phyloP scores from a whole-genome alignment of 1,140 invertebrate species.

The Steinernema khuongi region DNA sequence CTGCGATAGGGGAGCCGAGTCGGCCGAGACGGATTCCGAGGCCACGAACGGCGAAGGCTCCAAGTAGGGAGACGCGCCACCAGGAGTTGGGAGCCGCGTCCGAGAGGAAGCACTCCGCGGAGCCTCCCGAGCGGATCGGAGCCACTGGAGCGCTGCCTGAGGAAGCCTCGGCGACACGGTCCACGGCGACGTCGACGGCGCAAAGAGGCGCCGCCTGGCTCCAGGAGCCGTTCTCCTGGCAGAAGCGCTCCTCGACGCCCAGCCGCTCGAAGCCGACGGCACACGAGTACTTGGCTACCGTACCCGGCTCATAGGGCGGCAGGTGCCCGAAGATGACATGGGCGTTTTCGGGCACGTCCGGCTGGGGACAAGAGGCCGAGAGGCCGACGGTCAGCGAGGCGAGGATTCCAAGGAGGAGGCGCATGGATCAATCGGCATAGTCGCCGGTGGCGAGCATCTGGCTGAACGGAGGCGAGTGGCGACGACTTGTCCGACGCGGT shows the following conservation, averaged over 20 bases:
- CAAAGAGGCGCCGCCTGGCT: slow-evolving; percentile 30
- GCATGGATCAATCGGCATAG: slow-evolving; percentile 1
- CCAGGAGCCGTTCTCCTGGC: slow-evolving; percentile 30
- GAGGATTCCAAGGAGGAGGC: slow-evolving; percentile 27
- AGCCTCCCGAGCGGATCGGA: not conserved
- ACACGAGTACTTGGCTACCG: slow-evolving; percentile 35
- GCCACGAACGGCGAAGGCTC: not conserved
- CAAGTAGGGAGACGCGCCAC: not conserved
- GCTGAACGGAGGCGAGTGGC: too few species aligned
- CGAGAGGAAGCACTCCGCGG: not conserved
- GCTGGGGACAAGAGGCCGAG: slow-evolving; percentile 24
- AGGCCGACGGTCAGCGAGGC: not conserved
- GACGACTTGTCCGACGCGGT: too few species aligned
- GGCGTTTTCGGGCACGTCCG: slow-evolving; percentile 35
- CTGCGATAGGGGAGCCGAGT: not conserved
- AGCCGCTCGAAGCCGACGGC: slow-evolving; percentile 36
- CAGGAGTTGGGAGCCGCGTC: not conserved
- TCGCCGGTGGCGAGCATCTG: too few species aligned
- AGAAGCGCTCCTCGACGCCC: slow-evolving; percentile 35
- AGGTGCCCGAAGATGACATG: slow-evolving; percentile 39
- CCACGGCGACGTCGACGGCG: slow-evolving; percentile 31
- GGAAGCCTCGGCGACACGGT: slow-evolving; percentile 24
- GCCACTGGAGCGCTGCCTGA: slow-evolving; percentile 10
- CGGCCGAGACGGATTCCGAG: not conserved
- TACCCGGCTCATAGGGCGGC: slow-evolving; percentile 32